Conservation (phyloP, 1,140 invertebrate genomes). For the Meloidogyne chitwoodi region DNA sequence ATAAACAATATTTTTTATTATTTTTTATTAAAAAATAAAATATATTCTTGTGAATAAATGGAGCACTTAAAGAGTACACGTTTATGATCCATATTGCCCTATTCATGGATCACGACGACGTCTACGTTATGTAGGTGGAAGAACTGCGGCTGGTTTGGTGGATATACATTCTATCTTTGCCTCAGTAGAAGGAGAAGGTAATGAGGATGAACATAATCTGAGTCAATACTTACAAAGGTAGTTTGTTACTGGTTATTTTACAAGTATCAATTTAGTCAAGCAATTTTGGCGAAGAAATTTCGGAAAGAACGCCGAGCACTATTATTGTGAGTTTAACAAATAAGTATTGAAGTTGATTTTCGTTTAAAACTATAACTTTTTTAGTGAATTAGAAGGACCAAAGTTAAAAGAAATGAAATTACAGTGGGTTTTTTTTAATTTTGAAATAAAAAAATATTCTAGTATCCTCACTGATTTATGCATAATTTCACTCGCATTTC, state of each 20-base stretch:
- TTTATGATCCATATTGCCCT: slow-evolving; percentile 58
- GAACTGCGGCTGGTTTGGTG: slow-evolving; percentile 20
- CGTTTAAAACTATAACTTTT: no score
- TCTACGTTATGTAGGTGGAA: slow-evolving; percentile 4
- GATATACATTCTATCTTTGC: slow-evolving; percentile 54
- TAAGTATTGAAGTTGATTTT: no score
- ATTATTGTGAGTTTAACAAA: slow-evolving; percentile 8
- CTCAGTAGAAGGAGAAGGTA: slow-evolving; percentile 36
- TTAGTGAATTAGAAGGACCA: slow-evolving; percentile 34
- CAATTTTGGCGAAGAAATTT: slow-evolving; percentile 51
- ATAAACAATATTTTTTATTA: no score
- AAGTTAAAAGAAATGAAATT: slow-evolving; percentile 39
- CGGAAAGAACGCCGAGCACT: slow-evolving; percentile 50
- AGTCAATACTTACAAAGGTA: slow-evolving; percentile 37
- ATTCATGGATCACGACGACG: slow-evolving; percentile 48
- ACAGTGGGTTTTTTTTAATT: background rate
- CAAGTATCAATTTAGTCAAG: slow-evolving; percentile 42
- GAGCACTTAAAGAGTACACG: slow-evolving; percentile 21
- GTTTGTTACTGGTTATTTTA: background rate
- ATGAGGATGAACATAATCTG: slow-evolving; percentile 42
- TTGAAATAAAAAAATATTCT: background rate
- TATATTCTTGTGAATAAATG: background rate
- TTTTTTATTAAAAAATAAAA: no score
- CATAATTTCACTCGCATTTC: slow-evolving; percentile 78
- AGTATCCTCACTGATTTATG: slow-evolving; percentile 58